Conservation (phyloP, 2,113 vertebrate genomes). For the Rhinolophus ferrumequinum region DNA sequence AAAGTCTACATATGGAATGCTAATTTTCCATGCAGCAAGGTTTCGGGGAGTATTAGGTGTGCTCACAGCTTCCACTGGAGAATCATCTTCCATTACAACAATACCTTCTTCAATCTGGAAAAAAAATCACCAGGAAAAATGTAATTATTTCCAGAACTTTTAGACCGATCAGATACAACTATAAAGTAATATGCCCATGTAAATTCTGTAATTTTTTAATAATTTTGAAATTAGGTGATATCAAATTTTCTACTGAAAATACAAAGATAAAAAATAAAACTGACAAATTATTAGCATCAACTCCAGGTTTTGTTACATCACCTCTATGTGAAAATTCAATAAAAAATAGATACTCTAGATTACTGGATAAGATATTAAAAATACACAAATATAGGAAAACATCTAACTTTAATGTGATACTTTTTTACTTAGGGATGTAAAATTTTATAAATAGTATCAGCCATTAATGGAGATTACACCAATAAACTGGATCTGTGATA, state of each 20-base stretch:
- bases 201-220: neutral
- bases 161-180: slow-evolving; percentile 4
- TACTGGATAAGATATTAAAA: slow-evolving; percentile 22
- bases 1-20: slow-evolving; percentile 94
- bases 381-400: neutral
- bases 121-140: slow-evolving; percentile 41
- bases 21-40: slow-evolving; percentile 93
- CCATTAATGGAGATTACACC: neutral
- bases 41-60: slow-evolving; percentile 90
- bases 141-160: neutral
- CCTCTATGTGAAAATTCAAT: neutral
- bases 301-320: neutral
- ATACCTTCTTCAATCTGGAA: slow-evolving; percentile 96
- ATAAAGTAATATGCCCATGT: slow-evolving; percentile 9
- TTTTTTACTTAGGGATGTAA: neutral
- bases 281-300: slow-evolving; percentile 7
- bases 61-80: slow-evolving; percentile 87
- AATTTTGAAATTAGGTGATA: slow-evolving; percentile 10
- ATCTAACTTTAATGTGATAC: neutral
- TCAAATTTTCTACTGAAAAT: slow-evolving; percentile 48
- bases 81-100: slow-evolving; percentile 95
- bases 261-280: slow-evolving; percentile 42
- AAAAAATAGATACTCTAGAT: neutral
- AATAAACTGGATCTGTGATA: neutral
- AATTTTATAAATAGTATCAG: neutral